A percentile compares a stretch with the other conserved stretches of the same genome.
Evolutionary conservation across 2,113 vertebrate species (phyloP).

Genomic region (Cariama cristata): DNA sequence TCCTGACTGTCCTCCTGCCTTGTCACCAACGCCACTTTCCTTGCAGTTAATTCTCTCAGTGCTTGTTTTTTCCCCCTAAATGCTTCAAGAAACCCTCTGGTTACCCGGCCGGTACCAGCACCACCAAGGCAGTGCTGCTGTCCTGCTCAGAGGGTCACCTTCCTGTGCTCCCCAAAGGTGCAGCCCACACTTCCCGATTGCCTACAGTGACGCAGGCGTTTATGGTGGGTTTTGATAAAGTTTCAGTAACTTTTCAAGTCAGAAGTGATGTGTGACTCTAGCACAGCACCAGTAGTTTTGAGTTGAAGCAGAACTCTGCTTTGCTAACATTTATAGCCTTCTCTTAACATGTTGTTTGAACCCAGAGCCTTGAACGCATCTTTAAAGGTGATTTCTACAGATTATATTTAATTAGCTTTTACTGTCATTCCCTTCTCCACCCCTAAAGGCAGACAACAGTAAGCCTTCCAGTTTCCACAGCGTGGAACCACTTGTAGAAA

Average conservation of each 20-base stretch:
- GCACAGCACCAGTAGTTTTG: rapidly evolving
- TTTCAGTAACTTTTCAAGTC: background rate
- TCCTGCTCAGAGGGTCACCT: background rate
- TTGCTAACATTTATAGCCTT: background rate
- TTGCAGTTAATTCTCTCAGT: background rate
- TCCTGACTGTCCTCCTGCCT: background rate
- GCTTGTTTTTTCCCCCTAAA: background rate
- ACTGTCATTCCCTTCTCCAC: background rate
- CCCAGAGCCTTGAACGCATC: rapidly evolving
- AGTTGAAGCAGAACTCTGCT: background rate
- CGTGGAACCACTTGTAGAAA: background rate
- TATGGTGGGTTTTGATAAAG: background rate
- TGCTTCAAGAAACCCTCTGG: background rate
- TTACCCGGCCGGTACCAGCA: background rate
- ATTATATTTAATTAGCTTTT: background rate
- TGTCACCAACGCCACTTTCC: background rate
- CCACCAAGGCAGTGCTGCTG: background rate
- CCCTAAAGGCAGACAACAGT: background rate
- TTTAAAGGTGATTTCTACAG: background rate
- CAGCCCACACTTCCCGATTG: background rate
- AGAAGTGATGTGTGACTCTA: rapidly evolving
- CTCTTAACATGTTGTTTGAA: background rate
- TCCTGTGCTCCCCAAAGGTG: background rate
- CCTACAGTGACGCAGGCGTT: rapidly evolving
- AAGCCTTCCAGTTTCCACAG: background rate